These are phyloP conservation scores for Acanthoscelides obtectus DNA, from an alignment of 2,888 invertebrate species.

Conservation along the genomic window DNA sequence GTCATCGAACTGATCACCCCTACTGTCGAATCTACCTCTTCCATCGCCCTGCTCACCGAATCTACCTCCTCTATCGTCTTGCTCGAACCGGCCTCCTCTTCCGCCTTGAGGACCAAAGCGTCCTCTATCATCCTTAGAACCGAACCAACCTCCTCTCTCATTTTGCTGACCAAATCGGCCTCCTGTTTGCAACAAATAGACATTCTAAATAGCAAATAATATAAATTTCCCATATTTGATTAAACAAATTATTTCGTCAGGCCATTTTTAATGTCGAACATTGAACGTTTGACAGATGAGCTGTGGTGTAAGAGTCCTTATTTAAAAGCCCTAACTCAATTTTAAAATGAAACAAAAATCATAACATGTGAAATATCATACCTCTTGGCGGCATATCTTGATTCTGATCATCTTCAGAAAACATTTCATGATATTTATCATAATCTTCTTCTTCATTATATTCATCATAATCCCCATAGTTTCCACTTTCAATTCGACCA, in stretches of 20 bases:
- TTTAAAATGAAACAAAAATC: too few relatives aligned
- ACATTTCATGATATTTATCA: conserved; percentile 28
- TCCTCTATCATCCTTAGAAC: background rate
- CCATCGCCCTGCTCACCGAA: background rate
- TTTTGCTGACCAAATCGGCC: too few relatives aligned
- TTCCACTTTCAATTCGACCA: conserved; percentile 1
- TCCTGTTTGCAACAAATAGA: background rate
- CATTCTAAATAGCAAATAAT: too few relatives aligned
- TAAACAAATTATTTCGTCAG: too few relatives aligned
- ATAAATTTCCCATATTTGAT: too few relatives aligned
- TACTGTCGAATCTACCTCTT: background rate
- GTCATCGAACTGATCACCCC: background rate
- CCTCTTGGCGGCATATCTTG: background rate
- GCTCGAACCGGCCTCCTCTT: background rate
- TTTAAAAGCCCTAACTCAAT: too few relatives aligned
- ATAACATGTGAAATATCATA: too few relatives aligned
- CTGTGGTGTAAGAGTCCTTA: too few relatives aligned
- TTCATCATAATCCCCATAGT: conserved; percentile 21
- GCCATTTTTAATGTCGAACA: too few relatives aligned
- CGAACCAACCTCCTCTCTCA: background rate
- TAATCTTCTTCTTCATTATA: conserved; percentile 28
- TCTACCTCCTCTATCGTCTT: background rate
- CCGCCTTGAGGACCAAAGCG: background rate
- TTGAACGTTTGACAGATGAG: too few relatives aligned
- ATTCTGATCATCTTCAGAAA: conserved; percentile 24